Percentiles rank a stretch among this genome's conserved stretches.
These are phyloP conservation scores for Pristiophorus japonicus DNA, from an alignment of 2,113 vertebrate genomes.

Conservation along the genomic window DNA sequence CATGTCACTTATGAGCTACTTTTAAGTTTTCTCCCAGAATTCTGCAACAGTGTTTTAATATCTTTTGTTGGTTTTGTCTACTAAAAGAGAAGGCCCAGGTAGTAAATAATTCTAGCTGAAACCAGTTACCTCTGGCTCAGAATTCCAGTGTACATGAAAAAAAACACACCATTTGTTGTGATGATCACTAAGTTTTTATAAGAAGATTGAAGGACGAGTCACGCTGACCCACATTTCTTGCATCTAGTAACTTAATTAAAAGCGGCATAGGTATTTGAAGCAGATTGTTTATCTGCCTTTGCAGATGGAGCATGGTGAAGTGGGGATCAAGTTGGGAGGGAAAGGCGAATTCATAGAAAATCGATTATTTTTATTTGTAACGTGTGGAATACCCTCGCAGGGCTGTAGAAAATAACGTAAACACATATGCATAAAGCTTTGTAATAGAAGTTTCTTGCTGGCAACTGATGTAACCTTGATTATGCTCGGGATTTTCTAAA, in stretches of 20 bases:
- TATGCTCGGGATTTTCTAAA: not conserved
- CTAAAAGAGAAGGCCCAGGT: not conserved
- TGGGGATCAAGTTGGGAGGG: not conserved
- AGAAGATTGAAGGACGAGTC: not conserved
- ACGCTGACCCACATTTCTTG: not conserved
- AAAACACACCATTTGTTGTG: not conserved
- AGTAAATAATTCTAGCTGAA: not conserved
- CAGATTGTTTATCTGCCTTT: not conserved
- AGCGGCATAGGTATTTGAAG: not conserved
- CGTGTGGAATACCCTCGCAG: not conserved
- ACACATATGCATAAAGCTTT: not conserved
- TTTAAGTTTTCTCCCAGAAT: not conserved
- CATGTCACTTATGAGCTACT: not conserved
- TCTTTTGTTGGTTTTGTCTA: not conserved
- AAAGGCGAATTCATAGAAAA: not conserved
- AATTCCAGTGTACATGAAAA: not conserved
- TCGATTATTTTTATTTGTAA: not conserved
- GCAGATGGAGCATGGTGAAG: not conserved
- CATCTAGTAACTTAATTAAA: not conserved
- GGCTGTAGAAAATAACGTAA: not conserved
- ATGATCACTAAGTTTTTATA: not conserved
- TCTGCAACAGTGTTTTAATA: not conserved
- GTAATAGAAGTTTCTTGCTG: not conserved
- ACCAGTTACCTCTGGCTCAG: not conserved
- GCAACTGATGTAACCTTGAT: not conserved